A percentile compares a stretch with the other conserved stretches of the same genome.
Conservation (phyloP, 2,888 invertebrate genomes). For the Aelia acuminata region DNA sequence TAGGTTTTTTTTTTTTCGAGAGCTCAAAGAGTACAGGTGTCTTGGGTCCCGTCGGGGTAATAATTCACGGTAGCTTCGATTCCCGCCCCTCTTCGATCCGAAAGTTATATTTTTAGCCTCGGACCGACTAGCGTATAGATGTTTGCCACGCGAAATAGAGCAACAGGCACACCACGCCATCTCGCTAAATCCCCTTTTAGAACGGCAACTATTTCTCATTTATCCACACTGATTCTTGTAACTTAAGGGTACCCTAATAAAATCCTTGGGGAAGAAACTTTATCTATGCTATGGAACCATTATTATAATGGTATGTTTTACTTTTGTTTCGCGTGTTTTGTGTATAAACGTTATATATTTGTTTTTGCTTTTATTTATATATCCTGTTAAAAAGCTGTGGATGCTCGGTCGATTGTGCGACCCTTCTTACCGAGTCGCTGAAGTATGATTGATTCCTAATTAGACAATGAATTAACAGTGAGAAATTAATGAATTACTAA, state of each 20-base stretch:
- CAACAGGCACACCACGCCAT: constrained; percentile 41
- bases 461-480: no score
- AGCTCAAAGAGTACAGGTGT: neutral
- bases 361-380: no score
- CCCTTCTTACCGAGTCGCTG: no score
- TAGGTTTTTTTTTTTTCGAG: neutral
- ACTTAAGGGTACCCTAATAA: neutral
- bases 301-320: no score
- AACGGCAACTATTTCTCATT: neutral
- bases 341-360: no score
- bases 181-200: constrained; percentile 7
- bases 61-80: constrained; percentile 16
- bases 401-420: no score
- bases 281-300: no score
- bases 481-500: no score
- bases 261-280: neutral
- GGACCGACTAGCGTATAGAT: neutral
- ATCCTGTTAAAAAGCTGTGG: no score
- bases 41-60: neutral
- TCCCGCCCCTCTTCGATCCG: constrained; percentile 15
- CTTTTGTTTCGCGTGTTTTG: no score
- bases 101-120: constrained; percentile 43
- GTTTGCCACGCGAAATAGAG: constrained; percentile 38
- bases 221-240: neutral
- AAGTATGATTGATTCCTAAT: no score